Conservation (phyloP, 2,888 invertebrate genomes). For the Alitta virens region DNA sequence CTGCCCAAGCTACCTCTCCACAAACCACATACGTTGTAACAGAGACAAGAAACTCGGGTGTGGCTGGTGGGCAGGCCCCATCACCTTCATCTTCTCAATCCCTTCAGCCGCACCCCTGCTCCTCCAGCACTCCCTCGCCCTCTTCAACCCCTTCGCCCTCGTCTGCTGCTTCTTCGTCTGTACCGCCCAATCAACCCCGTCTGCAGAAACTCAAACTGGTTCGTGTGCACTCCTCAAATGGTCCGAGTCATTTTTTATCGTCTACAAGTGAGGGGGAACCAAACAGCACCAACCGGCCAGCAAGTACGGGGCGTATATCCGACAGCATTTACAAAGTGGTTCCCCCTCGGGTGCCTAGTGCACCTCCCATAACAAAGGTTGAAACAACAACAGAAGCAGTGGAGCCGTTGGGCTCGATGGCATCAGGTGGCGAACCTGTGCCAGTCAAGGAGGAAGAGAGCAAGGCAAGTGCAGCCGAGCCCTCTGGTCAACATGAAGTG, state of each 20-base stretch:
- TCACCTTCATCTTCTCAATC: constrained; percentile 9
- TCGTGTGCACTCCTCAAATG: constrained; percentile 28
- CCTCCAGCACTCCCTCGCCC: background rate
- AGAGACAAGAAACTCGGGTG: constrained; percentile 17
- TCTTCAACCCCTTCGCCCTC: background rate
- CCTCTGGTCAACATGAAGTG: too few species aligned
- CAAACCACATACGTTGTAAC: constrained; percentile 9
- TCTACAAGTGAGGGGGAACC: constrained; percentile 14
- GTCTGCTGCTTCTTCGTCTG: background rate
- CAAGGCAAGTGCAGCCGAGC: too few species aligned
- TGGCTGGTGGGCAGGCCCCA: constrained; percentile 17
- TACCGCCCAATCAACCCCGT: constrained; percentile 9
- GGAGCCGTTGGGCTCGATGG: too few species aligned
- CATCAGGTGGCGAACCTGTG: too few species aligned
- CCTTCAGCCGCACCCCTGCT: constrained; percentile 14
- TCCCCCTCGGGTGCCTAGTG: constrained; percentile 21
- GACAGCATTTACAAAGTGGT: background rate
- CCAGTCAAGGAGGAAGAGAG: too few species aligned
- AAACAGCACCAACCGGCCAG: background rate
- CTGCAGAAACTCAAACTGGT: constrained; percentile 16
- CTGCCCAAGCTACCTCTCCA: constrained; percentile 13
- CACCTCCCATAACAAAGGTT: constrained; percentile 11
- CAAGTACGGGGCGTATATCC: background rate
- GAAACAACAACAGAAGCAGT: too few species aligned
- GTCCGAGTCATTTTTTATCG: constrained; percentile 25